Percentiles rank a stretch among this genome's conserved stretches.
Conservation (phyloP, 2,797 vertebrate species). For the Melanogrammus aeglefinus region DNA sequence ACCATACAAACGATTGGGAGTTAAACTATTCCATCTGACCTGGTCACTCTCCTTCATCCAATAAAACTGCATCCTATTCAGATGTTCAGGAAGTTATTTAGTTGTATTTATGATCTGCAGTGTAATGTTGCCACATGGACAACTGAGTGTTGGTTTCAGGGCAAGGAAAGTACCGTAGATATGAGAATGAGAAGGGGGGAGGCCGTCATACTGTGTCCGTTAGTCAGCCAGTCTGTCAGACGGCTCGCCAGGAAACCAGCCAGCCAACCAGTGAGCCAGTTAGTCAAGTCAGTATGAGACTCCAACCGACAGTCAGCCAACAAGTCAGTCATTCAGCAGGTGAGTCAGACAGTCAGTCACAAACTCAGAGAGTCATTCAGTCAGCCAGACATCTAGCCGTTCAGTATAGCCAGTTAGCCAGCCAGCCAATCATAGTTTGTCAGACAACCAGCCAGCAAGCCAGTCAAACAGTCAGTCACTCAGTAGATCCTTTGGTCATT, state of each 20-base stretch:
- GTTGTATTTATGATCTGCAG: not conserved
- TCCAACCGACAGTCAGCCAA: not conserved
- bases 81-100: not conserved
- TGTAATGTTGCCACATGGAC: not conserved
- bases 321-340: not conserved
- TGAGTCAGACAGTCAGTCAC: too few relatives aligned
- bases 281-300: not conserved
- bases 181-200: not conserved
- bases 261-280: not conserved
- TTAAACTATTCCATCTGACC: not conserved
- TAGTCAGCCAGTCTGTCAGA: not conserved
- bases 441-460: not conserved
- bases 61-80: not conserved
- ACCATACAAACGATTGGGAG: not conserved
- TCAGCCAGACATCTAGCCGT: not conserved
- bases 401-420: not conserved
- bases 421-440: too few relatives aligned
- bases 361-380: not conserved
- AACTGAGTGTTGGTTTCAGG: not conserved
- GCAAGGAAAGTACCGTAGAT: not conserved
- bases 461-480: not conserved
- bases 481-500: not conserved
- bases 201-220: not conserved
- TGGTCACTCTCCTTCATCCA: not conserved
- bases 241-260: not conserved